Percentiles rank a stretch among this genome's conserved stretches.
These are phyloP conservation scores for Lydus trimaculatus DNA, from an alignment of 2,888 invertebrate genomes.

Conservation along the genomic window DNA sequence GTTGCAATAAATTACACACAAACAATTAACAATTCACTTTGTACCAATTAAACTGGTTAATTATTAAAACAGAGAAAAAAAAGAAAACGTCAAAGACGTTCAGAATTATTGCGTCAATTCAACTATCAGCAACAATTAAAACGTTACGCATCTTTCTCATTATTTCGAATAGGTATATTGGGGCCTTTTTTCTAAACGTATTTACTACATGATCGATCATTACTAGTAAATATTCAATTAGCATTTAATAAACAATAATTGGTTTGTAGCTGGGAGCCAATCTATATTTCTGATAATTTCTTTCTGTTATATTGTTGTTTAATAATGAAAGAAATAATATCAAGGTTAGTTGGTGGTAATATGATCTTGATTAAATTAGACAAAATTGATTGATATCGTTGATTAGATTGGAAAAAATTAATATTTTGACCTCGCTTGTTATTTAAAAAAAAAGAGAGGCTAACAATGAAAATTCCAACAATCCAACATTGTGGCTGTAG, in stretches of 20 bases:
- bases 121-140: slow-evolving; percentile 3
- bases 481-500: not conserved
- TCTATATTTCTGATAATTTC: not conserved
- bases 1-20: slow-evolving; percentile 4
- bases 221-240: not conserved
- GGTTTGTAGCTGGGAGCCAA: slow-evolving; percentile 12
- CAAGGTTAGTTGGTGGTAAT: not conserved
- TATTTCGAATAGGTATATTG: not conserved
- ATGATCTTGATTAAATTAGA: slow-evolving; percentile 3
- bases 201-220: not conserved
- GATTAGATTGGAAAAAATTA: not conserved
- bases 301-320: not conserved
- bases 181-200: no score
- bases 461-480: not conserved
- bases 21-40: slow-evolving; percentile 3
- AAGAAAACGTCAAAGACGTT: not conserved
- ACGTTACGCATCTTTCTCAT: not conserved
- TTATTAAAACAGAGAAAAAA: not conserved
- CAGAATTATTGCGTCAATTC: slow-evolving; percentile 4
- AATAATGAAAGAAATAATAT: not conserved
- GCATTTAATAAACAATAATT: slow-evolving; percentile 4
- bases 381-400: not conserved
- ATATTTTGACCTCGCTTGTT: not conserved
- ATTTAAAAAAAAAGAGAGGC: not conserved
- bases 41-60: slow-evolving; percentile 9